These are phyloP conservation scores for Knipowitschia caucasica DNA, from an alignment of 2,797 vertebrate genomes.

Conservation along the genomic window DNA sequence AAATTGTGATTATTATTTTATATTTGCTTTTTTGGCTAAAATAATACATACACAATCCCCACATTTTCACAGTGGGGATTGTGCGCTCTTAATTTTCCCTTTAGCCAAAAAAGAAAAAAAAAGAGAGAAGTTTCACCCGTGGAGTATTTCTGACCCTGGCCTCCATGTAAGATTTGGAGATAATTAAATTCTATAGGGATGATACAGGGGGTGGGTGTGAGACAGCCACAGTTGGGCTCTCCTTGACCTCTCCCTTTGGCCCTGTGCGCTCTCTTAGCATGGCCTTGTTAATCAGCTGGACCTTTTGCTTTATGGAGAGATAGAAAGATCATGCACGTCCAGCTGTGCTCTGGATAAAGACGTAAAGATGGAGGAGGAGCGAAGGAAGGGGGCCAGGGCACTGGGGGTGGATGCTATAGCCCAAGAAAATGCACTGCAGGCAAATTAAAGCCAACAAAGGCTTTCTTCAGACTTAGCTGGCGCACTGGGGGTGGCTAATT, in stretches of 20 bases:
- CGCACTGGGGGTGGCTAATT: slow-evolving; percentile 1
- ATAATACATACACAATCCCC: too few species aligned
- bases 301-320: slow-evolving; percentile 64
- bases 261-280: slow-evolving; percentile 74
- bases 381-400: slow-evolving; percentile 1
- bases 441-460: slow-evolving; percentile 2
- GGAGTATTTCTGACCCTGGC: neutral
- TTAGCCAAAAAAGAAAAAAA: too few species aligned
- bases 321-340: slow-evolving; percentile 51
- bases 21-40: too few species aligned
- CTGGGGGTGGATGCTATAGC: neutral
- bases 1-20: too few species aligned
- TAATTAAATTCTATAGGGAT: slow-evolving; percentile 67
- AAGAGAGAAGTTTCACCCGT: too few species aligned
- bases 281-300: slow-evolving; percentile 77
- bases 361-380: neutral
- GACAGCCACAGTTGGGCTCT: slow-evolving; percentile 66
- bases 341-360: slow-evolving; percentile 51
- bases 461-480: neutral
- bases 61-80: too few species aligned
- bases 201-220: slow-evolving; percentile 57
- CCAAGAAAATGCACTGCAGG: neutral
- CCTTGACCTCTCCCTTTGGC: slow-evolving; percentile 78
- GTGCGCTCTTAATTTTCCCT: neutral
- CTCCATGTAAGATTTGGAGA: neutral